These are phyloP conservation scores for Dromococcyx pavoninus DNA, from an alignment of 2,797 vertebrate species.

Conservation along the genomic window DNA sequence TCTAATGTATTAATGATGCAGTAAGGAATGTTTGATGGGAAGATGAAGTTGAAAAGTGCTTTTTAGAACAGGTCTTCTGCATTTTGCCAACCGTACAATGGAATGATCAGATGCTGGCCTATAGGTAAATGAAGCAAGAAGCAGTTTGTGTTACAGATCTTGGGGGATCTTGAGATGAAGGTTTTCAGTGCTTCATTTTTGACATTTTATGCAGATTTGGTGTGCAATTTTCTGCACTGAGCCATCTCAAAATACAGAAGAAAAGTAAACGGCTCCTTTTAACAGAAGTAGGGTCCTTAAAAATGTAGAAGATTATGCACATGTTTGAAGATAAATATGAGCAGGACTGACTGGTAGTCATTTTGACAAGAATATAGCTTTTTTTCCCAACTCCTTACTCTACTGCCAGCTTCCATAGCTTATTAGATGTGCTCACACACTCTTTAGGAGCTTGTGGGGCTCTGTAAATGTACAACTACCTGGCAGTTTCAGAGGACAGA, in stretches of 20 bases:
- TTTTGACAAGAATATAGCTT: constrained; percentile 39
- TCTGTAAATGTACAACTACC: background rate
- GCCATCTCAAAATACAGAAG: background rate
- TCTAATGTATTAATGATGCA: background rate
- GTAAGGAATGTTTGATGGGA: background rate
- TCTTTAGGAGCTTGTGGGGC: background rate
- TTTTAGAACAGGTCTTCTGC: background rate
- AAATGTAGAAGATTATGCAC: constrained; percentile 25
- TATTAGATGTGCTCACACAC: background rate
- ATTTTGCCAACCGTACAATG: background rate
- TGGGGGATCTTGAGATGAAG: background rate
- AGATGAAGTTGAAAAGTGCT: background rate
- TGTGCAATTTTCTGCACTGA: background rate
- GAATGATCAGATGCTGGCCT: background rate
- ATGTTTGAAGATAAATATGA: constrained; percentile 13
- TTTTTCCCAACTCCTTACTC: background rate
- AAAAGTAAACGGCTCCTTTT: constrained; percentile 2
- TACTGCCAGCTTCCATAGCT: constrained; percentile 20
- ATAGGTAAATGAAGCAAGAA: background rate
- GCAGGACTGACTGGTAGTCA: background rate
- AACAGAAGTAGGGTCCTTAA: background rate
- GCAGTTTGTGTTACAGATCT: background rate
- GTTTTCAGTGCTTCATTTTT: background rate
- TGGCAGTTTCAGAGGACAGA: background rate
- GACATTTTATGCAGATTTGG: background rate